Evolutionary conservation across 2,888 invertebrate species (phyloP).

Genomic region (Allolobophora icterica): DNA sequence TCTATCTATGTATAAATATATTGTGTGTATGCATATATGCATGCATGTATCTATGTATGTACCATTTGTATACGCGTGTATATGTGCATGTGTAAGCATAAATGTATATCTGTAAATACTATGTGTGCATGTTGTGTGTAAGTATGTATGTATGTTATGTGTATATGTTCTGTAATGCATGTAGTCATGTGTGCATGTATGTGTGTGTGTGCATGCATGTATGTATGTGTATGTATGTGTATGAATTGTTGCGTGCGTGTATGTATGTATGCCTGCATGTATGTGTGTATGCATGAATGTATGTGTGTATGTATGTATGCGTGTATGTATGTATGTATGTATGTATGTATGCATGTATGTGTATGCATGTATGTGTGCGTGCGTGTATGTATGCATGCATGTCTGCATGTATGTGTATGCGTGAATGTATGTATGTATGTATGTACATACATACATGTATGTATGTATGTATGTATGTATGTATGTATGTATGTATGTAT

Average conservation of each 20-base stretch:
- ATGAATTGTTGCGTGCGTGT: too few species aligned
- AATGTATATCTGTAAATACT: too few species aligned
- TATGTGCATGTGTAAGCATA: too few species aligned
- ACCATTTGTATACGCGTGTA: too few species aligned
- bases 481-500: constrained; percentile 13
- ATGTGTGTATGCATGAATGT: background rate
- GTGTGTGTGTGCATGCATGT: too few species aligned
- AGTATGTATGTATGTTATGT: too few species aligned
- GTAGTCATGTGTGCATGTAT: too few species aligned
- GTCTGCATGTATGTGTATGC: background rate
- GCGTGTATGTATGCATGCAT: background rate
- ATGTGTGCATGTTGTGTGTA: too few species aligned
- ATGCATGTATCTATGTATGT: background rate
- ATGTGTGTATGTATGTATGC: background rate
- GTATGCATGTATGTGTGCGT: background rate
- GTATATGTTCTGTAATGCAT: too few species aligned
- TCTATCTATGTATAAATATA: background rate
- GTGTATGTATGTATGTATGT: too few species aligned
- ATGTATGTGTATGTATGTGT: too few species aligned
- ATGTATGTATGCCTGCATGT: too few species aligned
- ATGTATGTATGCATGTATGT: background rate
- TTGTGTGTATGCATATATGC: background rate
- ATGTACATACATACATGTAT: background rate
- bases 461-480: constrained; percentile 2
- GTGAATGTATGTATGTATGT: background rate